Conservation (phyloP, 1,140 invertebrate genomes). For the Zaprionus capensis region DNA sequence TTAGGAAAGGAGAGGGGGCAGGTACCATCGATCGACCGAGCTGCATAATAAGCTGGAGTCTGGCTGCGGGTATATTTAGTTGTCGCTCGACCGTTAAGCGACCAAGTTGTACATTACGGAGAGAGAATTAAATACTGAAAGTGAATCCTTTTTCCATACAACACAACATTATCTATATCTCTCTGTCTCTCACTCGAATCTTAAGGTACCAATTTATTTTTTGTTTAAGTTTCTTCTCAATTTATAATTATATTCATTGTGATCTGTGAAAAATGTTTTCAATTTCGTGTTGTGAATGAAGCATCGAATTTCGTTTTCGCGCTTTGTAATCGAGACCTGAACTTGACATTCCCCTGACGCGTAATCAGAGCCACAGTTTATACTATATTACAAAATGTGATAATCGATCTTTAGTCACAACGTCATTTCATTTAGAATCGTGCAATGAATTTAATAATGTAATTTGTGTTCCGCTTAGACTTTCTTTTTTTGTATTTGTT, state of each 20-base stretch:
- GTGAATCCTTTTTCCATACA: slow-evolving; percentile 1
- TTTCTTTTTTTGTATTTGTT: neutral
- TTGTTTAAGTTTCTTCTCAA: neutral
- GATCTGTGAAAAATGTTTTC: neutral
- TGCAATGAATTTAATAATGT: neutral
- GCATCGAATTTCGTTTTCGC: neutral
- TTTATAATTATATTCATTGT: neutral
- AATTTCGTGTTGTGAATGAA: neutral
- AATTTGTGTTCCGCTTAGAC: neutral
- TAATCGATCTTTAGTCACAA: slow-evolving; percentile 3
- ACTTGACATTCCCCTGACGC: neutral
- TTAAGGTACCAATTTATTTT: slow-evolving; percentile 4
- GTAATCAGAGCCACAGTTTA: neutral
- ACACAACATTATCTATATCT: neutral
- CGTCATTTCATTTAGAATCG: slow-evolving; percentile 1
- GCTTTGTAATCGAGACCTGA: slow-evolving; percentile 2
- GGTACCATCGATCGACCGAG: slow-evolving; percentile 11
- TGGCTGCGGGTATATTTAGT: slow-evolving; percentile 69
- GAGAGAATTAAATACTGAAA: neutral
- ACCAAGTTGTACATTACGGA: slow-evolving; percentile 44
- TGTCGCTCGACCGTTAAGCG: slow-evolving; percentile 58
- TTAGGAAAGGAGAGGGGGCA: neutral
- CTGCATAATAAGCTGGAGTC: slow-evolving; percentile 71
- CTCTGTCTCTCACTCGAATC: neutral
- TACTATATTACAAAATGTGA: neutral